Evolutionary conservation across 2,888 invertebrate species (phyloP).

Genomic region (Stenurella melanura): DNA sequence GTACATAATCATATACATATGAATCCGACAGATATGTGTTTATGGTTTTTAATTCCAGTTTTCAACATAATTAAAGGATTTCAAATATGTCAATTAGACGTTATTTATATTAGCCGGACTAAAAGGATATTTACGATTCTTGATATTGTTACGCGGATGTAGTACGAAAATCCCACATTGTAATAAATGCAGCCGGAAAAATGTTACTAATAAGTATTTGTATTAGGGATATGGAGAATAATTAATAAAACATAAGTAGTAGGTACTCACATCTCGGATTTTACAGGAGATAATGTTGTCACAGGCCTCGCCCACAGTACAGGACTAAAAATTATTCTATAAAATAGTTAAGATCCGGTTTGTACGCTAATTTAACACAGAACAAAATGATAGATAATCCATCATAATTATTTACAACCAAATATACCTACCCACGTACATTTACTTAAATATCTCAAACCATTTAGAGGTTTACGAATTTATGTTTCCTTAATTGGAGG

Average conservation of each 20-base stretch:
- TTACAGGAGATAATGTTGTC: background rate
- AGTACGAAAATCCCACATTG: conserved; percentile 7
- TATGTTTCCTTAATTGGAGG: too few species aligned
- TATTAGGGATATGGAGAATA: background rate
- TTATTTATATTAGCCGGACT: background rate
- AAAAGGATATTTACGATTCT: background rate
- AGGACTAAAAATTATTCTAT: background rate
- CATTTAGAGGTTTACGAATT: too few species aligned
- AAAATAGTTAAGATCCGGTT: conserved; percentile 7
- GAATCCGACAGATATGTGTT: too few species aligned
- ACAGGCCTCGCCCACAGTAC: background rate
- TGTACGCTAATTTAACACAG: background rate
- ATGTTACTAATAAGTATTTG: background rate
- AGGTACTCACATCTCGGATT: background rate
- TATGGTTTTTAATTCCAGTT: too few species aligned
- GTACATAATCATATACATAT: too few species aligned
- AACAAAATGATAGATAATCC: background rate
- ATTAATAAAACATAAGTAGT: conserved; percentile 1
- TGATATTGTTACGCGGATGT: background rate
- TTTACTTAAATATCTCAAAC: conserved; percentile 1
- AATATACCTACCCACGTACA: background rate
- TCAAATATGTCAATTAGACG: too few species aligned
- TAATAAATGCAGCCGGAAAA: conserved; percentile 1
- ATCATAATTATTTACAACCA: background rate
- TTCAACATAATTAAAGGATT: too few species aligned